These are phyloP conservation scores for Mola mola DNA, from an alignment of 2,113 vertebrate species.

Conservation along the genomic window DNA sequence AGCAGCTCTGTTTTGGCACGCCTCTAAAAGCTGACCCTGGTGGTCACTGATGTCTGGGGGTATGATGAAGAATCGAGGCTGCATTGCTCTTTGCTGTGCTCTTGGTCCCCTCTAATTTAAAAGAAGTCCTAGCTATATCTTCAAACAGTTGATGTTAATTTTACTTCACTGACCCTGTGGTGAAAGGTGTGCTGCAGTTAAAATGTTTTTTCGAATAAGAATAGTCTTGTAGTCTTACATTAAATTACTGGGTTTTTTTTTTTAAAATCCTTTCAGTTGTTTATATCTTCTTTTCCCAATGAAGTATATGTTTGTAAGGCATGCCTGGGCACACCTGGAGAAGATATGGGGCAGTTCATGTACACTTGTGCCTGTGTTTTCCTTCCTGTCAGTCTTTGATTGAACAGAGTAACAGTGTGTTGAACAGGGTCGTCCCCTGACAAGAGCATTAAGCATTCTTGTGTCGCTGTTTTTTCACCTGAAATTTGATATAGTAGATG, in stretches of 20 bases:
- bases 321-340: slow-evolving; percentile 48
- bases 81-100: slow-evolving; percentile 12
- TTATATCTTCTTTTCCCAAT: slow-evolving; percentile 3
- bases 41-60: slow-evolving; percentile 57
- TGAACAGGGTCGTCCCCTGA: slow-evolving; percentile 48
- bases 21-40: slow-evolving; percentile 74
- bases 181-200: neutral
- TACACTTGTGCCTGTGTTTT: slow-evolving; percentile 44
- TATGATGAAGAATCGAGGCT: slow-evolving; percentile 30
- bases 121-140: slow-evolving; percentile 5
- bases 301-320: slow-evolving; percentile 9
- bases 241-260: slow-evolving; percentile 7
- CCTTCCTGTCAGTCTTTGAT: slow-evolving; percentile 51
- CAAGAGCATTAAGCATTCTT: slow-evolving; percentile 53
- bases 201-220: neutral
- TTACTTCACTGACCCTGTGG: neutral
- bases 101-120: slow-evolving; percentile 14
- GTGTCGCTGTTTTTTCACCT: slow-evolving; percentile 59
- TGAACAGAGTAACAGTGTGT: slow-evolving; percentile 46
- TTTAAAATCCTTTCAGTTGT: slow-evolving; percentile 6
- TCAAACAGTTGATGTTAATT: neutral
- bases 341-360: slow-evolving; percentile 33
- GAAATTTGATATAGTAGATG: slow-evolving; percentile 62
- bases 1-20: slow-evolving; percentile 68
- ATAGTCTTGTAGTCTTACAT: neutral